Conservation (phyloP, 2,888 invertebrate species). For the Epirrhoe tristata region DNA sequence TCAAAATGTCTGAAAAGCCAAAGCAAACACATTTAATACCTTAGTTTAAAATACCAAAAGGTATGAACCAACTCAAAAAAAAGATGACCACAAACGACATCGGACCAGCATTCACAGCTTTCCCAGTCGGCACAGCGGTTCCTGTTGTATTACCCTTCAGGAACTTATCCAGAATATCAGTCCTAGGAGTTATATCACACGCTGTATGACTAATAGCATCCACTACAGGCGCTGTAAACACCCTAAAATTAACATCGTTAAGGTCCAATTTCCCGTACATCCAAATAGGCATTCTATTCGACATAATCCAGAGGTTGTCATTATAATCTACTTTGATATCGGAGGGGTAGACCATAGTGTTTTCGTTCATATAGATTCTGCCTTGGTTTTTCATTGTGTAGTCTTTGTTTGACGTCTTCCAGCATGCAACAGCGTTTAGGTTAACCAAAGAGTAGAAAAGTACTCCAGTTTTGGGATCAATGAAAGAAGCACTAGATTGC, state of each 20-base stretch:
- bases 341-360: conserved; percentile 91
- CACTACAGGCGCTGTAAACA: conserved; percentile 88
- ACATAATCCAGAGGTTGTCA: conserved; percentile 90
- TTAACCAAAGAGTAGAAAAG: conserved; percentile 91
- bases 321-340: conserved; percentile 91
- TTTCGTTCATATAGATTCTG: conserved; percentile 89
- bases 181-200: conserved; percentile 87
- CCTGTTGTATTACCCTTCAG: conserved; percentile 56
- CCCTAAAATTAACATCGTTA: conserved; percentile 89
- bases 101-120: conserved; percentile 49
- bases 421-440: conserved; percentile 91
- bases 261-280: conserved; percentile 87
- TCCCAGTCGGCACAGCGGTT: conserved; percentile 58
- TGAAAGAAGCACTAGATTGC: conserved; percentile 90
- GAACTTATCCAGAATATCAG: conserved; percentile 84
- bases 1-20: conserved; percentile 40
- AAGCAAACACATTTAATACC: conserved; percentile 29
- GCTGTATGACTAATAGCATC: conserved; percentile 90
- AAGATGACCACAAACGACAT: conserved; percentile 53
- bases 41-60: conserved; percentile 45
- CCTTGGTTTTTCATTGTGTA: conserved; percentile 90
- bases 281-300: conserved; percentile 89
- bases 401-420: conserved; percentile 89
- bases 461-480: conserved; percentile 89
- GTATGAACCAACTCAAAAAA: conserved; percentile 54